Evolutionary conservation across 2,888 invertebrate genomes (phyloP), one percentile per base, ranked within the genome.

Genomic region (Polydrusus cervinus): DNA sequence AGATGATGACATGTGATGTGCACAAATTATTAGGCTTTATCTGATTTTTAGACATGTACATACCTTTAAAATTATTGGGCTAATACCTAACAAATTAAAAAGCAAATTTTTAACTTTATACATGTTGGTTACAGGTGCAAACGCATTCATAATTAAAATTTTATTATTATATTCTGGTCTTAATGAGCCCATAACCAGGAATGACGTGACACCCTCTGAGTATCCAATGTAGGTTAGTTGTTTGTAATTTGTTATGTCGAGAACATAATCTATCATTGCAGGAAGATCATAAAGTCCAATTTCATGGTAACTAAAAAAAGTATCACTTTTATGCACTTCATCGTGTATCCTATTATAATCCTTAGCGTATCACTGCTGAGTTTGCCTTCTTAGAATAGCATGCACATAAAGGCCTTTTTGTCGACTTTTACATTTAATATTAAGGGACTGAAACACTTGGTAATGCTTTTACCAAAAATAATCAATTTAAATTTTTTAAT

Each of bases 101-200:
- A 71, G 16, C 0, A 55, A 6, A 62, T 49, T 74, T n/a, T 55
- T 66, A 16, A 62, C 16, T 16, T 69, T 64, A 49, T 68, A 47
- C 20, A 57, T 60, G 18, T 75, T 65, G 3, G 78, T 78, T n/a
- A 78, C 78, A 0, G 78, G 78, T 16, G 78, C 76, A 43, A 57
- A 78, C 14, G 71, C 78, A 38, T 76, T 76, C 74, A 78, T 77
- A 11, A 76, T n/a, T 43, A 73, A 55, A 53, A 78, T 74, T 75
- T 78, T 78, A 9, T 78, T 40, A 18, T 77, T 78, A 60, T 78
- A 78, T 72, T 78, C 71, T 14, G 78, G 78, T 57, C 43, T 68
- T 34, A 65, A 16, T 10, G 71, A 60, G 0, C 66, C 62, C 76
- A 78, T 76, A 7, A 78, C 76, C 9, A 64, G 5, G 43, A 77